These are phyloP conservation scores for Drymonia ruficornis DNA, from an alignment of 2,888 invertebrate genomes.

Conservation along the genomic window DNA sequence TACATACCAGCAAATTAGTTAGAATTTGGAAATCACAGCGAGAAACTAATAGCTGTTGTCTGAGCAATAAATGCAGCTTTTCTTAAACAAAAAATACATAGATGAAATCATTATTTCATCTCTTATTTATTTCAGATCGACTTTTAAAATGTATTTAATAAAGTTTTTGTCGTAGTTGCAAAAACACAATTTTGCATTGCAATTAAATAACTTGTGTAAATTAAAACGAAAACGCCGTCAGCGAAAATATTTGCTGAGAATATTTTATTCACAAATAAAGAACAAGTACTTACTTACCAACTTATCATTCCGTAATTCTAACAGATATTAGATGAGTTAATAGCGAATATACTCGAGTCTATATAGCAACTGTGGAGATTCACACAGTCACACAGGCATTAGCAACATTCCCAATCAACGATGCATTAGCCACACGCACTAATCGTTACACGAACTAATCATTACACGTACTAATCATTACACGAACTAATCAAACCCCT, in stretches of 20 bases:
- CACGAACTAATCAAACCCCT: constrained; percentile 25
- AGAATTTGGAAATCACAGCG: neutral
- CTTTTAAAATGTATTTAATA: neutral
- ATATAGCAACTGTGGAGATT: neutral
- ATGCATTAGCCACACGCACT: neutral
- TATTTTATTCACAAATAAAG: no score
- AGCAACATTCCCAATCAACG: neutral
- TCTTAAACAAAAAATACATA: neutral
- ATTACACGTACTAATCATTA: constrained; percentile 6
- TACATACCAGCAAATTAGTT: neutral
- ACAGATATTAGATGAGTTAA: no score
- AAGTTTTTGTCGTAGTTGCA: neutral
- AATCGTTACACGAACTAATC: constrained; percentile 7
- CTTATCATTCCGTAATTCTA: no score
- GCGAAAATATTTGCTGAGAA: no score
- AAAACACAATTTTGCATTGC: neutral
- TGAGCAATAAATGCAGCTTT: neutral
- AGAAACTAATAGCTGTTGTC: neutral
- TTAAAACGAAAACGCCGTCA: no score
- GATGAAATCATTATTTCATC: constrained; percentile 2
- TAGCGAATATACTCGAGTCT: no score
- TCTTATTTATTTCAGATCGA: neutral
- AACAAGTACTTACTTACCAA: no score
- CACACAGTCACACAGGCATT: neutral
- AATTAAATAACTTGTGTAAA: neutral